Evolutionary conservation across 2,113 vertebrate species (phyloP), one percentile per base, ranked within the genome.

Genomic region (Hepsetus odoe): DNA sequence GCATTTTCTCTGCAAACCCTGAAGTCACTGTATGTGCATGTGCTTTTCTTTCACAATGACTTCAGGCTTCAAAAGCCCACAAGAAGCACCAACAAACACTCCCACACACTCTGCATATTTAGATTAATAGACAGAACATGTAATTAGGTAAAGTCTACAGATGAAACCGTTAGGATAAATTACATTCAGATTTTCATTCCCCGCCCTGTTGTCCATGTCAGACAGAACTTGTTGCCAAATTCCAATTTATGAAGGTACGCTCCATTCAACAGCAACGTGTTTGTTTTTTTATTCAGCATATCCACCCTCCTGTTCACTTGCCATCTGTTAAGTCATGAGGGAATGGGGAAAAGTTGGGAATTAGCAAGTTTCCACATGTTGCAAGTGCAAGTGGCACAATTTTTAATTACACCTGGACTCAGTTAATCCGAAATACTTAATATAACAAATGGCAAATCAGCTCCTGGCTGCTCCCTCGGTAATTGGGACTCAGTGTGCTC

Each of bases 281-380:
- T 81, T 77, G 71, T 65, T 40, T 28, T 38, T 33, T 72, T 72
- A 26, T 62, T 61, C 64, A 69, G 42, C 56, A 51, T 72, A 49
- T 64, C 62, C 55, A 35, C 46, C 74, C 72, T 70, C 59, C 70
- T 49, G 65, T 58, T 80, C 66, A 72, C 38, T 65, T 62, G 62
- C 85, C 85, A 87, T 87, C 84, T 87, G 86, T 80, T 83, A 84
- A 82, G 70, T 84, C 84, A 86, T 69, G 32, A 35, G 81, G 81
- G 82, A 84, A 53, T 73, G 62, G 46, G 62, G 65, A 79, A 84
- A 78, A 84, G 83, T 85, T 85, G 79, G 70, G 77, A 87, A 87
- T 86, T 82, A 87, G 79, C 82, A 86, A 86, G 86, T 87, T 87
- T 87, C 81, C 86, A 83, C 86, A 86, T 86, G 83, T 87, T 87